Percentiles rank a stretch among this genome's conserved stretches.
phyloP scores from a whole-genome alignment of 2,888 invertebrate species.

The Drosophila meridionalis region DNA sequence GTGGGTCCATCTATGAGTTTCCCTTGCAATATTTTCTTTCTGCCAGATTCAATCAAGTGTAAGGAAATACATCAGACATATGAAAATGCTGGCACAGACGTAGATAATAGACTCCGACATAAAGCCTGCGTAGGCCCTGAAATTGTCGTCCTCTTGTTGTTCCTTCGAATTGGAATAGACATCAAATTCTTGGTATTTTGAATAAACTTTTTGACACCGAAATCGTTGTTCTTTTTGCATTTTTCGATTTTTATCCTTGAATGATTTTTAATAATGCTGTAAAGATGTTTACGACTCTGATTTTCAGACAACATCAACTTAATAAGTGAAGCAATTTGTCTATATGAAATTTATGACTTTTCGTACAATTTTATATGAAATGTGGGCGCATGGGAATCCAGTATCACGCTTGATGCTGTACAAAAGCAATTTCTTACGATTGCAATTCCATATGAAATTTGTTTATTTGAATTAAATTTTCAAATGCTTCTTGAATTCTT shows the following conservation, averaged over 20 bases:
- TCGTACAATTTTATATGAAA: background rate
- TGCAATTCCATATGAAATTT: background rate
- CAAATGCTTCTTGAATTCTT: background rate
- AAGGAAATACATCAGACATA: conserved; percentile 37
- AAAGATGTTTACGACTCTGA: background rate
- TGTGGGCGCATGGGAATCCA: background rate
- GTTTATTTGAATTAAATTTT: background rate
- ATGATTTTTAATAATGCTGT: background rate
- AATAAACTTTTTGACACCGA: conserved; percentile 48
- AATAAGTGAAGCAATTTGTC: background rate
- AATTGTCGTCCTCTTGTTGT: conserved; percentile 6
- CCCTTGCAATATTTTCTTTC: conserved; percentile 13
- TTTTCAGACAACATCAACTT: background rate
- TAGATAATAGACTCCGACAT: conserved; percentile 52
- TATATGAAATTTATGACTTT: background rate
- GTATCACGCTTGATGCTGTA: too few relatives aligned
- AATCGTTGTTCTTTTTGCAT: conserved; percentile 33
- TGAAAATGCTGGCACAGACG: conserved; percentile 31
- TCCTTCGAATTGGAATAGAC: background rate
- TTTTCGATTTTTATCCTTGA: conserved; percentile 21
- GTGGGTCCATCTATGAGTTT: background rate
- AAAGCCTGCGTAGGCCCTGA: conserved; percentile 47
- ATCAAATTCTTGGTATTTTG: conserved; percentile 36
- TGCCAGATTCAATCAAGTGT: conserved; percentile 63
- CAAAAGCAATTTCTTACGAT: background rate